Conservation (phyloP, 2,113 vertebrate species). For the Suncus etruscus region DNA sequence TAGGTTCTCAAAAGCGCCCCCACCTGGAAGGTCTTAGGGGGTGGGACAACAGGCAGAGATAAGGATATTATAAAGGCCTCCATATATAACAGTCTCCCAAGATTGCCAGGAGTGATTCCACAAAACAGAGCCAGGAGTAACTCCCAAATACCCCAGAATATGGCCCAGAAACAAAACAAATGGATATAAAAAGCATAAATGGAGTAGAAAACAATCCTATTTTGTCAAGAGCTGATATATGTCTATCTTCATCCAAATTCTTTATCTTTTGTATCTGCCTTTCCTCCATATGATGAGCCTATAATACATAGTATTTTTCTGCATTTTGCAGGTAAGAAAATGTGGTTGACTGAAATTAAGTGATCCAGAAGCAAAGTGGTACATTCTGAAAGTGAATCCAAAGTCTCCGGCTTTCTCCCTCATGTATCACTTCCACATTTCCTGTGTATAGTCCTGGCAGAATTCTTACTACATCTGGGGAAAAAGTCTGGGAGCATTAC, state of each 20-base stretch:
- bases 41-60: too few relatives aligned
- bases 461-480: neutral
- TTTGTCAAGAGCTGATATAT: neutral
- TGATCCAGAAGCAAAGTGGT: neutral
- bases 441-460: neutral
- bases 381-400: neutral
- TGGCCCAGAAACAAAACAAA: too few relatives aligned
- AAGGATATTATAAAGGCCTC: too few relatives aligned
- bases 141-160: too few relatives aligned
- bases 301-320: neutral
- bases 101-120: too few relatives aligned
- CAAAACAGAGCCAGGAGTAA: too few relatives aligned
- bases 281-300: neutral
- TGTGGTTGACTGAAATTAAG: neutral
- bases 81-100: too few relatives aligned
- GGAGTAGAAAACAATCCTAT: neutral
- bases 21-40: too few relatives aligned
- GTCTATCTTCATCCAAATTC: neutral
- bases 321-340: conserved; percentile 21
- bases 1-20: too few relatives aligned
- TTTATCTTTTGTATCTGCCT: neutral
- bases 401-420: neutral
- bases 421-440: neutral
- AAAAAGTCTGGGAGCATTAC: neutral
- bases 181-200: neutral